Percentiles rank a stretch among this genome's conserved stretches.
These are phyloP conservation scores for Mythimna loreyi DNA, from an alignment of 2,888 invertebrate genomes.

Conservation along the genomic window DNA sequence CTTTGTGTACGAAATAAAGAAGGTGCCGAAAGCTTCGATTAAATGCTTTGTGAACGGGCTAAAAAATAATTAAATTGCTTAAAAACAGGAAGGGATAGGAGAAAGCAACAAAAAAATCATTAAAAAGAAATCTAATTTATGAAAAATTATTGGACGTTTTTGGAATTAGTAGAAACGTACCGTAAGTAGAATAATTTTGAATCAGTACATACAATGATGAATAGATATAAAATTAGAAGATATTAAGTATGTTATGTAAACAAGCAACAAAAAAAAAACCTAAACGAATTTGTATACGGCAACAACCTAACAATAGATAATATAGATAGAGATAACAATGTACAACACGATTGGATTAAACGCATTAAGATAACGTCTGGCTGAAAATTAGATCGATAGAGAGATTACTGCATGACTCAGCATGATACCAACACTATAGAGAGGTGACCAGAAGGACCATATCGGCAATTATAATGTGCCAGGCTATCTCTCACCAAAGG, in stretches of 20 bases:
- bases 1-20: not conserved
- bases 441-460: conserved; percentile 17
- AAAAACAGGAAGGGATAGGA: too few relatives aligned
- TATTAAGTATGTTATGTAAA: not conserved
- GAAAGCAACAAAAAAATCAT: too few relatives aligned
- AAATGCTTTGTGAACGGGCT: too few relatives aligned
- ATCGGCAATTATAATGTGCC: not conserved
- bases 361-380: conserved; percentile 41
- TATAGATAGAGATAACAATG: conserved; percentile 37
- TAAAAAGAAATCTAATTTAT: not conserved
- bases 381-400: conserved; percentile 51
- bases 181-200: not conserved
- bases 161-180: not conserved
- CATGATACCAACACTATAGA: not conserved
- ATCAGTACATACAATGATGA: not conserved
- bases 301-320: conserved; percentile 39
- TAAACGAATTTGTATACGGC: conserved; percentile 23
- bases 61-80: too few relatives aligned
- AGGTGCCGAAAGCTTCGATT: not conserved
- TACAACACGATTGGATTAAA: conserved; percentile 46
- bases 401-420: conserved; percentile 29
- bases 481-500: too few relatives aligned
- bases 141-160: not conserved
- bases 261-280: not conserved
- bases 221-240: not conserved